A percentile compares a stretch with the other conserved stretches of the same genome.
Conservation (phyloP, 2,888 invertebrate genomes). For the Morpho deidamia region DNA sequence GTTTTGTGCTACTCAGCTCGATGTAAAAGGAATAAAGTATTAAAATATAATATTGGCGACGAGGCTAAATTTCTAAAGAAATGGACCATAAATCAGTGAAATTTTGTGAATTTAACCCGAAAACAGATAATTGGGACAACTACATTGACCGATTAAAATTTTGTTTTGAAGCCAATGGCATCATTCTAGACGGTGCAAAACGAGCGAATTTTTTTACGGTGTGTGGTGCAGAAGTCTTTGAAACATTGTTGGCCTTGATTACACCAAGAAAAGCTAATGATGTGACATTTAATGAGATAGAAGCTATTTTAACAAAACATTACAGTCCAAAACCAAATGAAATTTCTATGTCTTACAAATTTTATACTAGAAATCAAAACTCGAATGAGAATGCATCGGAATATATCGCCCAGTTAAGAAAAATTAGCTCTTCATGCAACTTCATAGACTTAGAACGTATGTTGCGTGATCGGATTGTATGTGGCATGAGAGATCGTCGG, state of each 20-base stretch:
- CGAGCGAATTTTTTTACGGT: slow-evolving; percentile 12
- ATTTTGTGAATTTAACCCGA: too few relatives aligned
- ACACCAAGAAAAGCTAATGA: too few relatives aligned
- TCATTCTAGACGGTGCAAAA: not conserved
- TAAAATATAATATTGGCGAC: too few relatives aligned
- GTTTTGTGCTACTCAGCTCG: too few relatives aligned
- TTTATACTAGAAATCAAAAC: slow-evolving; percentile 19
- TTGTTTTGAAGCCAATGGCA: not conserved
- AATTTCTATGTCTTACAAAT: slow-evolving; percentile 18
- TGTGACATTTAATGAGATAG: slow-evolving; percentile 10
- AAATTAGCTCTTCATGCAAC: slow-evolving; percentile 25
- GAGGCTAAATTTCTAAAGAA: too few relatives aligned
- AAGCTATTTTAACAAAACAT: slow-evolving; percentile 12
- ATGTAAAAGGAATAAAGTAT: too few relatives aligned
- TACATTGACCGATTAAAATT: not conserved
- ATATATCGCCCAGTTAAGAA: slow-evolving; percentile 16
- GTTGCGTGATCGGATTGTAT: slow-evolving; percentile 25
- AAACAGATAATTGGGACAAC: too few relatives aligned
- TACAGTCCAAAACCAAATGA: slow-evolving; percentile 20
- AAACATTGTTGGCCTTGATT: slow-evolving; percentile 15
- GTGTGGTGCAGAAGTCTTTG: slow-evolving; percentile 10
- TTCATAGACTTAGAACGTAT: slow-evolving; percentile 25
- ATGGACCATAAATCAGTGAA: too few relatives aligned
- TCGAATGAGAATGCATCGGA: slow-evolving; percentile 7
- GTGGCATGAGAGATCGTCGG: slow-evolving; percentile 22